Evolutionary conservation across 2,113 vertebrate species (phyloP).

Genomic region (Theristicus caerulescens): DNA sequence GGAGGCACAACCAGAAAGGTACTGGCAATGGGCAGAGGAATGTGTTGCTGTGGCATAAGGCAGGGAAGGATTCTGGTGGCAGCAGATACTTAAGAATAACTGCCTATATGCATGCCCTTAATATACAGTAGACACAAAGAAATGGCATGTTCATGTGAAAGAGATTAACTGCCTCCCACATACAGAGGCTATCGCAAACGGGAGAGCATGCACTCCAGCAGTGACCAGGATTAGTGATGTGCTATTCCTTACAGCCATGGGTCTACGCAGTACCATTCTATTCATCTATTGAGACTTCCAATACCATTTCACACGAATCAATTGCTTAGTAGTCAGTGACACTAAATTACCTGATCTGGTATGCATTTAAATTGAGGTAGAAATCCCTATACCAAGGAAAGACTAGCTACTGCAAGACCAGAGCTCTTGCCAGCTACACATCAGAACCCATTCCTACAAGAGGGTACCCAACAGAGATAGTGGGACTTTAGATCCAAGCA

Average conservation of each 20-base stretch:
- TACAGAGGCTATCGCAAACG: fast-evolving
- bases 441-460: neutral
- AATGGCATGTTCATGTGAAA: neutral
- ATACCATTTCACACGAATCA: neutral
- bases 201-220: neutral
- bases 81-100: neutral
- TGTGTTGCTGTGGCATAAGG: neutral
- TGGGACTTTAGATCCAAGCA: neutral
- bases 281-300: neutral
- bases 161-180: neutral
- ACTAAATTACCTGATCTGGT: neutral
- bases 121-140: neutral
- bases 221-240: neutral
- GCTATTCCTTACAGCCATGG: neutral
- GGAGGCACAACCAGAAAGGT: neutral
- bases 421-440: neutral
- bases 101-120: neutral
- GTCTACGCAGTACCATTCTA: neutral
- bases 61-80: neutral
- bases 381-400: neutral
- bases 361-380: neutral
- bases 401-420: neutral
- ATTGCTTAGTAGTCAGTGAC: neutral
- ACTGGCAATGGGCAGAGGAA: neutral
- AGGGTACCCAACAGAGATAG: neutral